These are phyloP conservation scores for Rousettus leschenaultii DNA, from an alignment of 2,113 vertebrate genomes.

Conservation along the genomic window DNA sequence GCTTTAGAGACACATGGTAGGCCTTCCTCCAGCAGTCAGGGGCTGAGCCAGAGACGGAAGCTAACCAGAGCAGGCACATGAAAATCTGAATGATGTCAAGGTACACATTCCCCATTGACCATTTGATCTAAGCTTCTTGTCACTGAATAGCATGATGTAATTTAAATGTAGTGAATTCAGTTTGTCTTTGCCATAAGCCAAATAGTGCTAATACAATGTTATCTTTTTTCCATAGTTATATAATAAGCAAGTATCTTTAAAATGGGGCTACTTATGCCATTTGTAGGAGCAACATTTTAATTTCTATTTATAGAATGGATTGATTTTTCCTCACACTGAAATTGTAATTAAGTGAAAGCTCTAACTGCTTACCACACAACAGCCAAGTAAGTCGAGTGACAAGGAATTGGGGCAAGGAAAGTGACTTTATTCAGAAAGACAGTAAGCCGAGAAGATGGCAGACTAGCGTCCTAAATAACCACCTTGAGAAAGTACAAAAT, in stretches of 20 bases:
- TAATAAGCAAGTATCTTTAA: not conserved
- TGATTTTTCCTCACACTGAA: not conserved
- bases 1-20: not conserved
- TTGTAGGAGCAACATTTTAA: not conserved
- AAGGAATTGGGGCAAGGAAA: too few species aligned
- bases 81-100: not conserved
- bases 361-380: too few species aligned
- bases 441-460: too few species aligned
- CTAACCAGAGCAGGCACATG: not conserved
- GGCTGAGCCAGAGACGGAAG: not conserved
- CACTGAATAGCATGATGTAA: not conserved
- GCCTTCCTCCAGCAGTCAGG: not conserved
- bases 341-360: not conserved
- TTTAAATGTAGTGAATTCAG: not conserved
- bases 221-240: not conserved
- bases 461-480: too few species aligned
- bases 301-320: not conserved
- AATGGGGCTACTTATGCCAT: not conserved
- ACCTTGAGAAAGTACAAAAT: too few species aligned
- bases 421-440: too few species aligned
- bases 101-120: not conserved
- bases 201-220: not conserved
- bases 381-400: too few species aligned
- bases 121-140: not conserved
- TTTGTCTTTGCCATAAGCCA: constrained; percentile 13